Base-by-base conservation (phyloP, 1,140 invertebrate species). In the Araneus ventricosus region DNA sequence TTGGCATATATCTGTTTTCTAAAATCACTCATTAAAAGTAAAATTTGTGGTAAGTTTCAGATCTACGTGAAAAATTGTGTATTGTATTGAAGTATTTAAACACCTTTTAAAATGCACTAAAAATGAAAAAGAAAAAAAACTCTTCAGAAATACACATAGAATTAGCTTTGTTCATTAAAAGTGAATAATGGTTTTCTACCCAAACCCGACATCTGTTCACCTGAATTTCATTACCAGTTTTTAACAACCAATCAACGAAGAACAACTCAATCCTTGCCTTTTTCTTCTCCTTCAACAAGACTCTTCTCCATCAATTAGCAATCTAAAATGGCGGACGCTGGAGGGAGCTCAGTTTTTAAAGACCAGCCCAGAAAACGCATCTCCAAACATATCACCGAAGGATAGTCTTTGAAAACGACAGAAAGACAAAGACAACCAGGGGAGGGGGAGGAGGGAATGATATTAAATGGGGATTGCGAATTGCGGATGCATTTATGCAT, bases 401-500 rank as follows among this genome's bases (percentile, higher is more conserved):
- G 30, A 75, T 37, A 75, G 70, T 75, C 70, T 37, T 20, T 22
- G 27, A 37, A 59, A 37, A 63, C 57, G 30, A 37, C 30, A 87
- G 39, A 88, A 70, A 88, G 30, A 88, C 27, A 75, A 37, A 75
- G 30, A 75, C 30, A 20, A 0, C 30, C 30, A 75, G 82, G 7
- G n/a, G n/a, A 24, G 41, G 17, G 2, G 10, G 67, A 10, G 45
- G 75, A 27, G 70, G 37, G 70, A 41, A 80, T 90, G 88, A 75
- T 75, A 75, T 90, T 90, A 90, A 90, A 90, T 70, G 90, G 80
- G 90, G 82, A 92, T 86, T 82, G 80, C 39, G 90, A 92, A 92
- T 92, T 92, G 90, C 59, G 82, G 82, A 92, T 86, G 90, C 90
- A 92, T 92, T 85, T 92, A 92, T 92, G 90, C 90, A 92, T 92